Evolutionary conservation across 2,113 vertebrate species (phyloP).

Genomic region (Nanorana parkeri): DNA sequence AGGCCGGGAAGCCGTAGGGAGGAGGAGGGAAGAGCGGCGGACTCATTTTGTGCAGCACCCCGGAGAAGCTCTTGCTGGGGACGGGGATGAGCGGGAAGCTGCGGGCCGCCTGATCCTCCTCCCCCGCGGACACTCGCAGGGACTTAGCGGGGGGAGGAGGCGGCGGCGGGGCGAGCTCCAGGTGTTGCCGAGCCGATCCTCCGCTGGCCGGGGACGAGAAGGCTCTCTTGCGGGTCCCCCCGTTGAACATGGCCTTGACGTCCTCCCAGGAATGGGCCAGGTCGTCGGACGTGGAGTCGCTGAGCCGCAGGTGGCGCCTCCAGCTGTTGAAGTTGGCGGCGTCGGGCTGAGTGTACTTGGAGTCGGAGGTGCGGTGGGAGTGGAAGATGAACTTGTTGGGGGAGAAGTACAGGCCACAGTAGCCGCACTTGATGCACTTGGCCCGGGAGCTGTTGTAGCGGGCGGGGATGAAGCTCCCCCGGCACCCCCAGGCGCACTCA

Average conservation of each 20-base stretch:
- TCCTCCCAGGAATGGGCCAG: constrained; percentile 94
- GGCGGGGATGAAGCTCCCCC: constrained; percentile 89
- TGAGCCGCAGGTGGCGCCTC: constrained; percentile 90
- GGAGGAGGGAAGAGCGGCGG: constrained; percentile 87
- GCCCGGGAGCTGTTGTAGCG: constrained; percentile 91
- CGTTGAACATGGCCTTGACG: constrained; percentile 97
- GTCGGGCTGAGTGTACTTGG: constrained; percentile 90
- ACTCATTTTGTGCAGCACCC: constrained; percentile 89
- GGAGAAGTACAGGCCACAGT: constrained; percentile 92
- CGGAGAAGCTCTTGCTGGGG: constrained; percentile 91
- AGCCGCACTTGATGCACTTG: constrained; percentile 91
- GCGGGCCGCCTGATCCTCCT: constrained; percentile 71
- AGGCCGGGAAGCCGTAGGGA: constrained; percentile 89
- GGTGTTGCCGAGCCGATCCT: constrained; percentile 59
- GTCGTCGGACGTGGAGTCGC: constrained; percentile 83
- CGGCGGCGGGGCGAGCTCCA: constrained; percentile 69
- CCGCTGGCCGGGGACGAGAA: constrained; percentile 76
- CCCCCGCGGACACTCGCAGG: constrained; percentile 74
- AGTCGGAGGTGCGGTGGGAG: constrained; percentile 87
- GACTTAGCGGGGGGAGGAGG: constrained; percentile 65
- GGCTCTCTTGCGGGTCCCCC: constrained; percentile 90
- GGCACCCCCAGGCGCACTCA: constrained; percentile 89
- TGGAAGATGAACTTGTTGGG: constrained; percentile 94
- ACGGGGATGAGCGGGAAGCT: constrained; percentile 94
- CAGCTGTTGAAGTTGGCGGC: constrained; percentile 93